These are phyloP conservation scores for Ornithoptera priamus DNA, from an alignment of 2,888 invertebrate genomes.

Conservation along the genomic window DNA sequence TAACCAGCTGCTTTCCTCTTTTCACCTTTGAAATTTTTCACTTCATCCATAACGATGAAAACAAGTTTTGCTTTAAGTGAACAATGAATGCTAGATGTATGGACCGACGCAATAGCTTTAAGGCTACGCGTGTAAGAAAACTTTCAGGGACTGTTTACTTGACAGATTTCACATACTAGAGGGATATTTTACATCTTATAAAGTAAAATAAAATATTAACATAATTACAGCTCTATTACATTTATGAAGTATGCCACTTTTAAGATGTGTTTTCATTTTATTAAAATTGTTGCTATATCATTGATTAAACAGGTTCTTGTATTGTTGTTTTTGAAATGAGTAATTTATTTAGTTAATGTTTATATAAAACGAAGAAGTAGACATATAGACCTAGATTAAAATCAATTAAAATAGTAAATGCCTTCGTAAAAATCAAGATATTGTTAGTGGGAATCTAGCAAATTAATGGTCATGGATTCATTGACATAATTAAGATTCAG, in stretches of 20 bases:
- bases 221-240: too few species aligned
- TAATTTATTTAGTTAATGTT: too few species aligned
- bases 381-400: too few species aligned
- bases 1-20: background rate
- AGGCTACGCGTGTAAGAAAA: slow-evolving; percentile 12
- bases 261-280: too few species aligned
- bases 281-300: too few species aligned
- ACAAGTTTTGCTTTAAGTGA: slow-evolving; percentile 43
- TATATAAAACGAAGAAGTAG: too few species aligned
- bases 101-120: slow-evolving; percentile 42
- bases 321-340: too few species aligned
- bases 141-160: slow-evolving; percentile 4
- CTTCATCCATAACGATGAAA: slow-evolving; percentile 28
- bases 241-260: too few species aligned
- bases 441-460: background rate
- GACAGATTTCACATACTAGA: background rate
- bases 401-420: background rate
- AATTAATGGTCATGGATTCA: background rate
- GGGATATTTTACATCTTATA: background rate
- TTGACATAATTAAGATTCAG: background rate
- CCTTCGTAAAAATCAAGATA: background rate
- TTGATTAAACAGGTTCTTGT: too few species aligned
- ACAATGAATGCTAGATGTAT: slow-evolving; percentile 38
- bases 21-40: background rate
- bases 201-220: too few species aligned